Base-by-base conservation (phyloP, 2,888 invertebrate genomes). In the Xanthia icteritia region DNA sequence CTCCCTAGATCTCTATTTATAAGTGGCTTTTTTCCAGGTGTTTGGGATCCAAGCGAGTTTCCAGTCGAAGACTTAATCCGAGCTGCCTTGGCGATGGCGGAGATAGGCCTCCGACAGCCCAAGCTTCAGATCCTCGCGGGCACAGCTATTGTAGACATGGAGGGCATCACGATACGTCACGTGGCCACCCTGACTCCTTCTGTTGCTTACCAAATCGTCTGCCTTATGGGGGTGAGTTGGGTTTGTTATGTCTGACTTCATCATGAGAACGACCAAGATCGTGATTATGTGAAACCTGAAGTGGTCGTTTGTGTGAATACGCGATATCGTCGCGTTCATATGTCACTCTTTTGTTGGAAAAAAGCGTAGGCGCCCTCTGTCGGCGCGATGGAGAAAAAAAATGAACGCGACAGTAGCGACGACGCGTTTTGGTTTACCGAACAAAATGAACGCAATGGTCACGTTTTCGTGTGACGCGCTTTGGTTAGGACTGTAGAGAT, bases 171-270 rank as follows among this genome's bases (percentile, higher is more conserved):
- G 2, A 61, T 96, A 58, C 86, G 92, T 2, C 96, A 96, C 48
- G 91, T 94, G 15, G 87, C 96, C 0, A 86, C 93, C 0, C 77
- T 96, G 27, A 96, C 96, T 1, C 96, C 96, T 0, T 92, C 95
- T 3, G 90, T 96, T 2, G 96, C 96, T 0, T 94, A 96, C 77
- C 96, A 96, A 86, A 95, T 96, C 36, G 95, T 96, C 3, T 88
- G 88, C 39, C 87, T 96, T 2, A 86, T 95, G 91, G 96, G 96
- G 91, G 96, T 96, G 76, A 88, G 93, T 66, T 13, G 5, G 1
- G 60, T 58, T 17, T 73, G 0, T 39, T 20, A 36, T 20, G 17
- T 51, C 9, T 58, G n/a, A 36, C 36, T n/a, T 54, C 17, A 36
- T n/a, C 23, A 51, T 51, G 15, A 51, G 9, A 67, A 67, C 9